Base-by-base conservation (phyloP, 1,140 invertebrate species). In the Neodiprion pinetum region DNA sequence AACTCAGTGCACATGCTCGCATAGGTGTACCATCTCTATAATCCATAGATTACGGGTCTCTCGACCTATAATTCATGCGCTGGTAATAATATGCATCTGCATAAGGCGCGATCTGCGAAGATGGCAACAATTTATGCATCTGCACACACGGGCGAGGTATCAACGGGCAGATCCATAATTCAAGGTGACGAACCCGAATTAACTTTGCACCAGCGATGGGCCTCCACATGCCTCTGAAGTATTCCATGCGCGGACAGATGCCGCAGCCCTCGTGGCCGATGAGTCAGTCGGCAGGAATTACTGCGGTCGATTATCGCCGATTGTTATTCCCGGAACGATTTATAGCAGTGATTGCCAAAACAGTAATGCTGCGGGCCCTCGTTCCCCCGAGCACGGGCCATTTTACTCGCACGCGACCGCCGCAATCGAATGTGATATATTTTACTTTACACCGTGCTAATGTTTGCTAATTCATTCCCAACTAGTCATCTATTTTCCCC, bases 131-230 rank as follows among this genome's bases (percentile, higher is more conserved):
- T 78, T 78, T 78, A 78, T 77, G 28, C 28, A 40, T 40, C 28
- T 40, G 5, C 2, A 40, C 28, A 40, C 28, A 73, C 73, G 68
- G 66, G 48, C 49, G 75, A 72, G 75, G 68, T 67, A 73, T 66
- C 72, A 74, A 78, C 73, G 72, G 71, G 71, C 76, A 74, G 75
- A 78, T 78, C 73, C 76, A 78, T 78, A 78, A 78, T 78, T 78
- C 77, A 78, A 77, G 47, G 77, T 75, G 76, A 72, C 73, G 69
- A 77, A 75, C 40, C 40, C 70, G 67, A 76, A 76, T 74, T 61
- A 71, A 72, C 47, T 28, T 21, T 14, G 50, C 53, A 65, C 17
- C 49, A 21, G 71, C 67, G 76, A 76, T 49, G 2, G 12, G 12
- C 61, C 12, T 14, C 61, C 7, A 3, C 28, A 40, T 40, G 28